Percentiles rank a stretch among this genome's conserved stretches.
Conservation (phyloP, 2,797 vertebrate species). For the Masticophis lateralis region DNA sequence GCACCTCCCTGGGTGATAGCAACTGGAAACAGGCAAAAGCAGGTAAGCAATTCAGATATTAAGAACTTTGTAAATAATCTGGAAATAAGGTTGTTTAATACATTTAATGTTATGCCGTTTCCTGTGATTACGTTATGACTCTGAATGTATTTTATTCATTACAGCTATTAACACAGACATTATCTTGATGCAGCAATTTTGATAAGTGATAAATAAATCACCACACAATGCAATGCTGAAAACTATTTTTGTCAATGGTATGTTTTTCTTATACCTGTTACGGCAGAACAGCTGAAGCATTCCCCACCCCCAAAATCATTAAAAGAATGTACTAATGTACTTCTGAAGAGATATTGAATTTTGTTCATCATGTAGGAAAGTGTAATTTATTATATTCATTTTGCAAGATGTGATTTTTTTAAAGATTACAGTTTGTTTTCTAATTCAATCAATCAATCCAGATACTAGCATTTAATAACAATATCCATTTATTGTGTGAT, state of each 20-base stretch:
- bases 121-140: neutral
- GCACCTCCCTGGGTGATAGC: slow-evolving; percentile 98
- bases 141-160: neutral
- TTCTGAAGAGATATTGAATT: neutral
- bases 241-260: neutral
- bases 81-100: slow-evolving; percentile 17
- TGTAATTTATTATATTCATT: neutral
- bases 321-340: neutral
- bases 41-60: slow-evolving; percentile 52
- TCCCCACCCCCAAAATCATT: neutral
- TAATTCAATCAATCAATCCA: neutral
- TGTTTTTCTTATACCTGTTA: neutral
- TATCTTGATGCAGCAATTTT: neutral
- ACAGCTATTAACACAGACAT: neutral
- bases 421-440: neutral
- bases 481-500: neutral
- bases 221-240: neutral
- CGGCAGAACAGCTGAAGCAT: neutral
- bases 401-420: neutral
- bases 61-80: slow-evolving; percentile 27
- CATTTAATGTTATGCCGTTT: neutral
- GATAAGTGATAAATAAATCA: neutral
- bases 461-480: neutral
- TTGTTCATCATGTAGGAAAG: neutral
- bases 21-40: slow-evolving; percentile 75